Base-by-base conservation (phyloP, 2,888 invertebrate species). In the Ectropis crepuscularia region DNA sequence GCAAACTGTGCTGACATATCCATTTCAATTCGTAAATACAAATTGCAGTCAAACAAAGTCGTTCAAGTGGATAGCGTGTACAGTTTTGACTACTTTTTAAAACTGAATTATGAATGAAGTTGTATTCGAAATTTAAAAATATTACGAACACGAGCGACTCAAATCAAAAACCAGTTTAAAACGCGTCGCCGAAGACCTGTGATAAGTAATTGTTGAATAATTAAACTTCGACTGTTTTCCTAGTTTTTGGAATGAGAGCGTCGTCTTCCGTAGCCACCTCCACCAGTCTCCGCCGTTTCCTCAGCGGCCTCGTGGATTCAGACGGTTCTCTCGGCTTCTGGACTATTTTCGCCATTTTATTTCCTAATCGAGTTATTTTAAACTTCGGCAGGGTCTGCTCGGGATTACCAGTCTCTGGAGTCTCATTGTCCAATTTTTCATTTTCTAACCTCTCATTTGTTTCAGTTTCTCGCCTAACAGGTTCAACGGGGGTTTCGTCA, bases 261-360 rank as follows among this genome's bases (percentile, higher is more conserved):
- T 93, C 93, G 5, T 93, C 93, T 37, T 93, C 93, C 0, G 86
- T 77, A 0, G 87, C 63, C 0, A 87, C 88, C 71, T 95, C 94
- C 8, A 94, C 94, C n/a, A 95, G 89, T 86, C 95, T 93, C 77
- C 94, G 94, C 46, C 95, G 88, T 78, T 95, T 95, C 60, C 95
- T 85, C 70, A 95, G 76, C 6, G 95, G 95, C 69, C 95, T 88
- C 42, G 93, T 92, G 16, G 94, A 94, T 74, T 95, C 95, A 8
- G 90, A 78, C 10, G 84, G 80, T 68, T 90, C 93, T 58, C 87
- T 80, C 6, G 85, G 74, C 73, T 92, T 92, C 0, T 90, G 70
- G 1, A 93, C 90, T 12, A 92, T 92, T 80, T 93, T 93, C 9
- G 92, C 86, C 88, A 92, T 90, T 82, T 92, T 93, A 68, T 93